These are phyloP conservation scores for Gisinianus flammeolus DNA, from an alignment of 2,888 invertebrate genomes.

Conservation along the genomic window DNA sequence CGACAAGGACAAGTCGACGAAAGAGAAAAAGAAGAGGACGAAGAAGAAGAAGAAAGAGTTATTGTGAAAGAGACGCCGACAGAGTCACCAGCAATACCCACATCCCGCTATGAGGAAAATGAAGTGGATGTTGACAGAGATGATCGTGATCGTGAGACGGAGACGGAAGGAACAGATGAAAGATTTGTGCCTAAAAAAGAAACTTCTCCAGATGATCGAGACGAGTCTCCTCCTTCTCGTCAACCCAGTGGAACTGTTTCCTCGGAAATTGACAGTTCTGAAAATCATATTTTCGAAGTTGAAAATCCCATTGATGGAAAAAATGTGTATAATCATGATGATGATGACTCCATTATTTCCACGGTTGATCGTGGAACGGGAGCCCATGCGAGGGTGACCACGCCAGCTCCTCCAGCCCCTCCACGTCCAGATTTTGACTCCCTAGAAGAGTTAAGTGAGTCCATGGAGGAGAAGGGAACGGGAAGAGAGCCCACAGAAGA, in stretches of 20 bases:
- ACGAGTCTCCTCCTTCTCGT: background rate
- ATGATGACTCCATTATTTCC: constrained; percentile 27
- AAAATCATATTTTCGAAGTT: constrained; percentile 33
- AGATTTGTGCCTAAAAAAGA: background rate
- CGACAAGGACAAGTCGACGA: background rate
- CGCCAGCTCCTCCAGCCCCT: constrained; percentile 10
- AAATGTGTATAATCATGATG: background rate
- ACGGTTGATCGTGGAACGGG: constrained; percentile 24
- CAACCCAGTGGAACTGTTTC: constrained; percentile 20
- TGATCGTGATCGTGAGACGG: background rate
- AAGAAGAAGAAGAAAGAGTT: constrained; percentile 13
- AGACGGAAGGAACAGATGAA: background rate
- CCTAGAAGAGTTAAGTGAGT: constrained; percentile 3
- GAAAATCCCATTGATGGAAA: constrained; percentile 15
- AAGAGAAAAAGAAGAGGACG: background rate
- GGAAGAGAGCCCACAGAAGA: constrained; percentile 25
- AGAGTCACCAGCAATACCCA: background rate
- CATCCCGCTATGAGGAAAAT: constrained; percentile 9
- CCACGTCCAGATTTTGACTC: constrained; percentile 11
- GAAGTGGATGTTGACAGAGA: constrained; percentile 22
- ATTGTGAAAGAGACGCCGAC: constrained; percentile 12
- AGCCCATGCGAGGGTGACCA: constrained; percentile 21
- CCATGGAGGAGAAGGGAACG: constrained; percentile 16
- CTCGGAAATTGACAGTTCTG: constrained; percentile 25
- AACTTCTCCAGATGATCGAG: background rate